Percentiles rank a stretch among this genome's conserved stretches.
phyloP scores from a whole-genome alignment of 1,140 invertebrate genomes.

The Hylaeus volcanicus region DNA sequence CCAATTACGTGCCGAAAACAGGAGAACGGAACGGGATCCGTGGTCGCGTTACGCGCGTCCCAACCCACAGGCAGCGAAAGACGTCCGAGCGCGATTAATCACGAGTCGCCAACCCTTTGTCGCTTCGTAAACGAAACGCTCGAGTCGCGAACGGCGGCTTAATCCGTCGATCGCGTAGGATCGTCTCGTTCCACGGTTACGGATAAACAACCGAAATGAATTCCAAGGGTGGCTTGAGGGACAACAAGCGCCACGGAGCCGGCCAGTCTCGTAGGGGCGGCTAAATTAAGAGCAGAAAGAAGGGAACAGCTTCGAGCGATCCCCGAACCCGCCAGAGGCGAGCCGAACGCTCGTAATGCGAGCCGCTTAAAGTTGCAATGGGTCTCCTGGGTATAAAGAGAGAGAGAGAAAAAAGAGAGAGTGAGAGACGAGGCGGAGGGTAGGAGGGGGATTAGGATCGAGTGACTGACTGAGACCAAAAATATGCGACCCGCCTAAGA shows the following conservation, averaged over 20 bases:
- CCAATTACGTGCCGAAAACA: background rate
- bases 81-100: no score
- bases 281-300: slow-evolving; percentile 63
- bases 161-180: slow-evolving; percentile 37
- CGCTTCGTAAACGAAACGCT: background rate
- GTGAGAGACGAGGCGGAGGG: slow-evolving; percentile 25
- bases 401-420: slow-evolving; percentile 37
- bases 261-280: background rate
- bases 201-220: slow-evolving; percentile 62
- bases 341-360: slow-evolving; percentile 72
- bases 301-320: slow-evolving; percentile 53
- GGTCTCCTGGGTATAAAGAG: slow-evolving; percentile 68
- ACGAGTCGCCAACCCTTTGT: slow-evolving; percentile 21
- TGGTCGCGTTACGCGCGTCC: background rate
- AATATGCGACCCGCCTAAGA: slow-evolving; percentile 69
- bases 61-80: no score
- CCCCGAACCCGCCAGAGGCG: slow-evolving; percentile 63
- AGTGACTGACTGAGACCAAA: slow-evolving; percentile 68
- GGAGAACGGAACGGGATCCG: background rate
- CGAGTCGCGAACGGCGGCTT: background rate
- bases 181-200: background rate
- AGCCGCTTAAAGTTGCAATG: slow-evolving; percentile 75
- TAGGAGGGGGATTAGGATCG: slow-evolving; percentile 58
- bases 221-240: slow-evolving; percentile 30
- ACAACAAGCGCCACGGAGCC: background rate